Base-by-base conservation (phyloP, 1,140 invertebrate species). In the Drosophila santomea region DNA sequence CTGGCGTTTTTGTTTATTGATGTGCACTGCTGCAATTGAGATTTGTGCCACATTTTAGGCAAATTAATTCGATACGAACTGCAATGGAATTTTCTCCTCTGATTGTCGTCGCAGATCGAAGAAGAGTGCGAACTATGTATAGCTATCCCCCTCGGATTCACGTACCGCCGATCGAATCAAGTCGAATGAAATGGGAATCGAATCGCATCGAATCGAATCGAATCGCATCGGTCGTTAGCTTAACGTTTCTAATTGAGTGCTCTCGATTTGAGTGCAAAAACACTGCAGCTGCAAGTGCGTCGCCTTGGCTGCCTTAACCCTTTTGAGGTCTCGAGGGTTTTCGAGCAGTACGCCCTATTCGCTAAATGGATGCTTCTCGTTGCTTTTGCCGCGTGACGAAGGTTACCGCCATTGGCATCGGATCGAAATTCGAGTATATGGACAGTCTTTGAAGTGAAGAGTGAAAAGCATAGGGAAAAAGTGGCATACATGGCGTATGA, bases 11-110 rank as follows among this genome's bases (percentile, higher is more conserved):
- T 72, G 66, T 58, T 71, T 71, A 71, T 71, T 58, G 66, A 51
- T 68, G 64, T 51, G 64, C 61, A 66, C 62, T 45, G 67, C 67
- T 72, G 35, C 51, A 57, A 54, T 60, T 45, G 51, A 74, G 71
- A 83, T 79, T 84, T 84, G 80, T 80, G 82, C 69, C 57, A 83
- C 60, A 79, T 83, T 83, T 80, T 76, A 79, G 76, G 71, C 80
- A 80, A 80, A 83, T 83, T 83, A 83, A 80, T 80, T 62, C 56
- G 58, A 58, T 69, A 43, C 25, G 67, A 63, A 36, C 52, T 44
- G 74, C 32, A 66, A 66, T 43, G 36, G 57, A 20, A 51, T 50
- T 20, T 45, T 45, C 12, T 17, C 4, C 23, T 23, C 17, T 20
- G n/a, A 20, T 44, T 51, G 48, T 51, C 50, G 15, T 39, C 14